Evolutionary conservation across 1,140 invertebrate genomes (phyloP).

Genomic region (Samia ricini): DNA sequence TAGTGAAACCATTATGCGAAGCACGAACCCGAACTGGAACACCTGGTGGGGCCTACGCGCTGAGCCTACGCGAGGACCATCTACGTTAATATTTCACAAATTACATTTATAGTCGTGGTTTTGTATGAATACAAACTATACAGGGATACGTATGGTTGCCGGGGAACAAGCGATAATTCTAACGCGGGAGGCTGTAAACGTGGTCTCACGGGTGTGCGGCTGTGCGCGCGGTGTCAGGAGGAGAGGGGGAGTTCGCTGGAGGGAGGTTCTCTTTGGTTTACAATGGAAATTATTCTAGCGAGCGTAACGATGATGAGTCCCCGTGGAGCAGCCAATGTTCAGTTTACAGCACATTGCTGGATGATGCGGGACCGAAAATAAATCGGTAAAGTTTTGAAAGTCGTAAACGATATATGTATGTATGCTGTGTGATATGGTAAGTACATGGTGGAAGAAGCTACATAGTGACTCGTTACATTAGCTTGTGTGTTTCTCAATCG

Average conservation of each 20-base stretch:
- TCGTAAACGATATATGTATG: not conserved
- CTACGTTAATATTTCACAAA: too few species aligned
- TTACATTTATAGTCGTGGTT: too few species aligned
- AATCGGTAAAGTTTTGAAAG: not conserved
- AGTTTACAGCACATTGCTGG: not conserved
- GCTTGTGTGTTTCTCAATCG: not conserved
- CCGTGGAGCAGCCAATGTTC: slow-evolving; percentile 20
- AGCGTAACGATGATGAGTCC: slow-evolving; percentile 38
- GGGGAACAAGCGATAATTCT: too few species aligned
- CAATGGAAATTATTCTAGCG: slow-evolving; percentile 42
- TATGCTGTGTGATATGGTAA: not conserved
- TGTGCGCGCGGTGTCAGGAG: too few species aligned
- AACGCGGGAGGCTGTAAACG: too few species aligned
- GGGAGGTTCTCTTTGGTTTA: slow-evolving; percentile 25
- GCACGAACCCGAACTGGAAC: too few species aligned
- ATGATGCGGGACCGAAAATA: slow-evolving; percentile 8
- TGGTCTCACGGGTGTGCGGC: too few species aligned
- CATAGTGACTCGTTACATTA: not conserved
- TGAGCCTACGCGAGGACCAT: too few species aligned
- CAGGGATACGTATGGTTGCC: too few species aligned
- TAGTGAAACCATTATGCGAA: too few species aligned
- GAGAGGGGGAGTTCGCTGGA: slow-evolving; percentile 11
- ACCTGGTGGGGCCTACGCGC: too few species aligned
- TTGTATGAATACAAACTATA: too few species aligned
- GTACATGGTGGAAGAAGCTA: not conserved